phyloP scores from a whole-genome alignment of 2,888 invertebrate genomes.

The Escarpia spicata region DNA sequence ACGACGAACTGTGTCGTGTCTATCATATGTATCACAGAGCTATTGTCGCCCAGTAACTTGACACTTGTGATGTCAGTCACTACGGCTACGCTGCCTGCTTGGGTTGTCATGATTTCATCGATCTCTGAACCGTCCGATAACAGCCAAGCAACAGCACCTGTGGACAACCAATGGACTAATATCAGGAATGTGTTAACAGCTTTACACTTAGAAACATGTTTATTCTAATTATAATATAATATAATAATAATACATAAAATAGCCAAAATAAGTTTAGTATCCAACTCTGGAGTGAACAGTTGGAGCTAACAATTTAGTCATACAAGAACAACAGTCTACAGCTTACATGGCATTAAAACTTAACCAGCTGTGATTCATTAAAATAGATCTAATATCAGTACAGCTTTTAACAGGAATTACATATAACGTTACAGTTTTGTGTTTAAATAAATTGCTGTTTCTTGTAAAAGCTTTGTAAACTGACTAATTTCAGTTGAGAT shows the following conservation, averaged over 20 bases:
- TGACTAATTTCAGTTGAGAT: neutral
- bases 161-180: neutral
- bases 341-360: neutral
- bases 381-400: neutral
- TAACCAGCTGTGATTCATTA: neutral
- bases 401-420: too few species aligned
- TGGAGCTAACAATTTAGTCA: neutral
- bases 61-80: slow-evolving; percentile 31
- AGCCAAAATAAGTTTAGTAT: neutral
- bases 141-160: slow-evolving; percentile 48
- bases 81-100: slow-evolving; percentile 43
- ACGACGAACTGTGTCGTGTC: slow-evolving; percentile 30
- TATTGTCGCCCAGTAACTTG: slow-evolving; percentile 36
- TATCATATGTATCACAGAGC: slow-evolving; percentile 37
- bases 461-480: too few species aligned
- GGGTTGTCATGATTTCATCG: slow-evolving; percentile 38
- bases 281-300: neutral
- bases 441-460: too few species aligned
- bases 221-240: neutral
- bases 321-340: neutral
- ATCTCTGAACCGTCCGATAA: slow-evolving; percentile 32
- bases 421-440: too few species aligned
- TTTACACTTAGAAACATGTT: too few species aligned
- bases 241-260: neutral
- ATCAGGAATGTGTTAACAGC: neutral